Percentiles rank a stretch among this genome's conserved stretches.
phyloP scores from a whole-genome alignment of 2,113 vertebrate genomes.

The Tapirus terrestris region DNA sequence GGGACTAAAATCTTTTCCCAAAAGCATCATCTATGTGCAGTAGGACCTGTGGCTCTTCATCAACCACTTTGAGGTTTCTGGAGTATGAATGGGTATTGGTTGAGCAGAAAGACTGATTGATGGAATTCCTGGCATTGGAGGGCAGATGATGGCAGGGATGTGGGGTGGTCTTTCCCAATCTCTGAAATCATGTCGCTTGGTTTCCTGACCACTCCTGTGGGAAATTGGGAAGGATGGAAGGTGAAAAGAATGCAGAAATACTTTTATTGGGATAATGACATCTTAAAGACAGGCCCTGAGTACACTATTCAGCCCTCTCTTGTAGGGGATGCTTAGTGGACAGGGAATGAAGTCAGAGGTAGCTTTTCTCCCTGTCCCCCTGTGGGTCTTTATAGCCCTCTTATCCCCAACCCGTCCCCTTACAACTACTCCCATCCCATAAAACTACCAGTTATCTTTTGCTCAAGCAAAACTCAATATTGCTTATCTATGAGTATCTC shows the following conservation, averaged over 20 bases:
- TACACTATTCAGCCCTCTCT: background rate
- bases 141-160: accelerated
- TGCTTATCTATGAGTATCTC: background rate
- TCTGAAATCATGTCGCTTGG: background rate
- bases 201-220: background rate
- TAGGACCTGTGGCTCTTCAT: background rate
- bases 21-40: background rate
- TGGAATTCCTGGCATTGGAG: background rate
- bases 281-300: background rate
- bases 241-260: background rate
- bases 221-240: background rate
- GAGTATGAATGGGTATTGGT: background rate
- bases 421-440: background rate
- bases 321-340: background rate
- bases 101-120: background rate
- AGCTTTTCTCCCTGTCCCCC: background rate
- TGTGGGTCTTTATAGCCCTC: background rate
- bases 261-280: conserved; percentile 6
- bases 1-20: background rate
- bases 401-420: background rate
- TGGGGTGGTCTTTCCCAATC: background rate
- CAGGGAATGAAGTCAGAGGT: background rate
- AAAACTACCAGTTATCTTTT: background rate
- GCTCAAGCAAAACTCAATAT: background rate
- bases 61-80: background rate